A percentile compares a stretch with the other conserved stretches of the same genome.
These are phyloP conservation scores for Corvus hawaiiensis DNA, from an alignment of 2,113 vertebrate species.

Conservation along the genomic window DNA sequence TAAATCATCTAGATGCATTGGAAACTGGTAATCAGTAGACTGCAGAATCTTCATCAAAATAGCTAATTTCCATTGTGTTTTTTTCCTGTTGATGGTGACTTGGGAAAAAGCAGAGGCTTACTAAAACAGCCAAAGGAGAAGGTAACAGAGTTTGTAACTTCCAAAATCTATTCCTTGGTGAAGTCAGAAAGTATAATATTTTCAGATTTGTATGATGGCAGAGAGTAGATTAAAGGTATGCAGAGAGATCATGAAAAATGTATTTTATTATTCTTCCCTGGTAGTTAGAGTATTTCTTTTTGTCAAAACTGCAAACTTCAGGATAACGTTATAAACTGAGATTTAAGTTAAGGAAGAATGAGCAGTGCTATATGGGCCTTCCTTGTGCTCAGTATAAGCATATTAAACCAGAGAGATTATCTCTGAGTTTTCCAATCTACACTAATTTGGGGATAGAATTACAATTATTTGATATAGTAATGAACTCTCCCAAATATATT, in stretches of 20 bases:
- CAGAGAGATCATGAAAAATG: neutral
- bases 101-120: neutral
- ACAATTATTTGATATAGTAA: neutral
- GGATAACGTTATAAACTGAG: neutral
- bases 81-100: neutral
- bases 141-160: neutral
- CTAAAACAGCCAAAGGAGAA: neutral
- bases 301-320: neutral
- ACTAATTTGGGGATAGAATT: neutral
- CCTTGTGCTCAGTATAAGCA: neutral
- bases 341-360: neutral
- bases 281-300: neutral
- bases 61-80: rapidly evolving
- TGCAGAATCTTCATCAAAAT: neutral
- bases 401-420: neutral
- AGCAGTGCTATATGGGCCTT: neutral
- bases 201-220: neutral
- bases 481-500: neutral
- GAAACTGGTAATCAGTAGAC: neutral
- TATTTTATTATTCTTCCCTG: neutral
- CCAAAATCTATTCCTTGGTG: neutral
- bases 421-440: neutral
- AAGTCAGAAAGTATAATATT: neutral
- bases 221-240: neutral
- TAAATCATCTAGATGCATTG: neutral